Percentiles rank a stretch among this genome's conserved stretches.
phyloP scores from a whole-genome alignment of 2,797 vertebrate species.

The Gallinago nigripennis region DNA sequence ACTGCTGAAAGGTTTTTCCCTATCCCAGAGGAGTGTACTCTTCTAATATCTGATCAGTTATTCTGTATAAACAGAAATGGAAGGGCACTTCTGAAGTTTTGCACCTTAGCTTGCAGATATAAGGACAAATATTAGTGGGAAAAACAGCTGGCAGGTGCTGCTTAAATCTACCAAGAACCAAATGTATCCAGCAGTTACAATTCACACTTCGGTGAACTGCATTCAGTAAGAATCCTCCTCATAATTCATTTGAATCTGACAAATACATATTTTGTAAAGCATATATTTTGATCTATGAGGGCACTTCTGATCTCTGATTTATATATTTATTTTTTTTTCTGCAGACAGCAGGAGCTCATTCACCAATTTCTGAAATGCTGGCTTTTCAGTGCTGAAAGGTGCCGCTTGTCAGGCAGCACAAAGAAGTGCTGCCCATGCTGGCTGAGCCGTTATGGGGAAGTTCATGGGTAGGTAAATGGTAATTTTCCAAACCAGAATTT shows the following conservation, averaged over 20 bases:
- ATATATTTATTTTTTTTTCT: not conserved
- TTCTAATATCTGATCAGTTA: not conserved
- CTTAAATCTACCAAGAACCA: not conserved
- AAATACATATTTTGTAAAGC: not conserved
- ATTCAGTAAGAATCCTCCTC: not conserved
- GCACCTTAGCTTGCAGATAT: not conserved
- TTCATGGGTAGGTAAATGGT: conserved; percentile 22
- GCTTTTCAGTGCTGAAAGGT: not conserved
- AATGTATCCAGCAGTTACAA: not conserved
- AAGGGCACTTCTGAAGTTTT: not conserved
- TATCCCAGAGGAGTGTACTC: not conserved
- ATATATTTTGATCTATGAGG: not conserved
- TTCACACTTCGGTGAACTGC: not conserved
- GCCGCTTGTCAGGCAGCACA: not conserved
- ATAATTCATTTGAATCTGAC: not conserved
- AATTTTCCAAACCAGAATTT: conserved; percentile 31
- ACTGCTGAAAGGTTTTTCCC: not conserved
- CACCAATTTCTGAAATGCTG: not conserved
- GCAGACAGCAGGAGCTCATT: not conserved
- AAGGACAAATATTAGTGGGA: not conserved
- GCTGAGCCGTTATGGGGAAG: not conserved
- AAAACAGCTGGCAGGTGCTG: not conserved
- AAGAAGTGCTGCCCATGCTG: not conserved
- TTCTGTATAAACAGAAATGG: not conserved
- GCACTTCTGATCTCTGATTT: not conserved